Conservation (phyloP, 2,888 invertebrate species). For the Brachylomia viminalis region DNA sequence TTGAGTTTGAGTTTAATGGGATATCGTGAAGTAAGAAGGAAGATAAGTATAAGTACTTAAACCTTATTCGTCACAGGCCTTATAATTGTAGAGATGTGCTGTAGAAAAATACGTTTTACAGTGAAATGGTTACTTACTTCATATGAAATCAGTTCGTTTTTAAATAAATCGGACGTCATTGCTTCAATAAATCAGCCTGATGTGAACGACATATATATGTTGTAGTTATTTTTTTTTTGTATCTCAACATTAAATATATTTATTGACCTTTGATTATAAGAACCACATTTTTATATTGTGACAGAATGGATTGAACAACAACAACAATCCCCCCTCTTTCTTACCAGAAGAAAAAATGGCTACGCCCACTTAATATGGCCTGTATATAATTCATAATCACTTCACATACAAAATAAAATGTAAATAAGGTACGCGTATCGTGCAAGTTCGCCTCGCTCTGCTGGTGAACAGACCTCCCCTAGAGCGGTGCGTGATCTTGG, state of each 20-base stretch:
- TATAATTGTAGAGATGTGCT: neutral
- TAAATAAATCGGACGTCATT: neutral
- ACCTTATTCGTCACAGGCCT: neutral
- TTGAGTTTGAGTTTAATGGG: too few species aligned
- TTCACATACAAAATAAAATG: constrained; percentile 50
- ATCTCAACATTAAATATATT: neutral
- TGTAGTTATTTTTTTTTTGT: neutral
- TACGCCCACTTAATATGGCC: constrained; percentile 41
- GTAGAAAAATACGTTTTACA: neutral
- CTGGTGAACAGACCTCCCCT: constrained; percentile 44
- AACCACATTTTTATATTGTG: neutral
- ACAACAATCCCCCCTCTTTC: constrained; percentile 4
- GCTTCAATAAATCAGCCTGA: neutral
- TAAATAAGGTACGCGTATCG: constrained; percentile 44
- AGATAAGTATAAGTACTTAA: neutral
- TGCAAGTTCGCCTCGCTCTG: constrained; percentile 47
- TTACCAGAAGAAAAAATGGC: neutral
- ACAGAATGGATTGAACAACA: neutral
- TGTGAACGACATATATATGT: neutral
- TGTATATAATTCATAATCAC: constrained; percentile 35
- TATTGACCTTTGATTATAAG: neutral
- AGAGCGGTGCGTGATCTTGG: constrained; percentile 35
- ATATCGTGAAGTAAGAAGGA: too few species aligned
- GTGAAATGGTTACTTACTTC: neutral
- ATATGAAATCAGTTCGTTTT: neutral